Conservation (phyloP, 2,888 invertebrate genomes). For the Glaucopsyche alexis region DNA sequence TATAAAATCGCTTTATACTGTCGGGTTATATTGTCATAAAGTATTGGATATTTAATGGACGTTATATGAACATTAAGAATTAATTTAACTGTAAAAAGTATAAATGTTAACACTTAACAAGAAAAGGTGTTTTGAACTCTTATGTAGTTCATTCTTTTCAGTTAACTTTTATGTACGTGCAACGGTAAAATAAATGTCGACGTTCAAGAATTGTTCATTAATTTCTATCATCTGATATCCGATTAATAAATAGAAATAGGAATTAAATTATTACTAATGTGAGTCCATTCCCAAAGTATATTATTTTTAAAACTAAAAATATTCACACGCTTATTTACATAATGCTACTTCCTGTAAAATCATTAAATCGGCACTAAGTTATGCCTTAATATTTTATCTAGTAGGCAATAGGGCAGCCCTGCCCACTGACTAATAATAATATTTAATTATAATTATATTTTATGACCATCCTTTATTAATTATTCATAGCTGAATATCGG, state of each 20-base stretch:
- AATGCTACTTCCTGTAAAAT: background rate
- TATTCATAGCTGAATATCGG: background rate
- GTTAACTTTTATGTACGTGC: background rate
- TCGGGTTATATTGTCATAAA: background rate
- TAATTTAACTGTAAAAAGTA: slow-evolving; percentile 2
- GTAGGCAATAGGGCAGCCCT: background rate
- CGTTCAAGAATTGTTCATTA: background rate
- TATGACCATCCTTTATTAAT: background rate
- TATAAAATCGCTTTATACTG: background rate
- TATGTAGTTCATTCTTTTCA: background rate
- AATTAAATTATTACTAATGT: background rate
- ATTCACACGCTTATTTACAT: slow-evolving; percentile 11
- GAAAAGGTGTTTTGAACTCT: slow-evolving; percentile 19
- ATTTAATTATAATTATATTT: background rate
- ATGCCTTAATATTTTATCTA: background rate
- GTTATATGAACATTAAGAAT: background rate
- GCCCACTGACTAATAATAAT: background rate
- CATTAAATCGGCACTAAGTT: background rate
- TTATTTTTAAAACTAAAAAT: background rate
- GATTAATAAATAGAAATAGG: background rate
- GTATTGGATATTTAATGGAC: background rate
- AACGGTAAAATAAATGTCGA: slow-evolving; percentile 3
- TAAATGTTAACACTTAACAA: slow-evolving; percentile 9
- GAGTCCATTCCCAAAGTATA: background rate
- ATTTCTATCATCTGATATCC: background rate